A percentile compares a stretch with the other conserved stretches of the same genome.
These are phyloP conservation scores for Heterodera schachtii DNA, from an alignment of 1,140 invertebrate species.

Conservation along the genomic window DNA sequence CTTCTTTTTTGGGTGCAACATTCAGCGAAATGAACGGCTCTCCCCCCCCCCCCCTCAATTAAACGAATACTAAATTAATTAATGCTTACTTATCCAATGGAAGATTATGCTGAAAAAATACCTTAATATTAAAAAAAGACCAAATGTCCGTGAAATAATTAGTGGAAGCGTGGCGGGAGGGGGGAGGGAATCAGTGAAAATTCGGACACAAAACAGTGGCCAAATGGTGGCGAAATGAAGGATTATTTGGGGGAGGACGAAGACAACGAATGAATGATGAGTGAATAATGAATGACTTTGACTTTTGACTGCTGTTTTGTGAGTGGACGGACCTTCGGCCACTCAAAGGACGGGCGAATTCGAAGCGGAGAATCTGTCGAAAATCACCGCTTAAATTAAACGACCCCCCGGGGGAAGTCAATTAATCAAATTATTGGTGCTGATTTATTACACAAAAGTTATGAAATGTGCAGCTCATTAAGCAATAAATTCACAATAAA, in stretches of 20 bases:
- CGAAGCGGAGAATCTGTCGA: not conserved
- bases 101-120: too few relatives aligned
- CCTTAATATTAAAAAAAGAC: too few relatives aligned
- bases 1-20: too few relatives aligned
- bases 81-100: too few relatives aligned
- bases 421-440: constrained; percentile 7
- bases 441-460: constrained; percentile 12
- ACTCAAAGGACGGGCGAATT: not conserved
- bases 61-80: too few relatives aligned
- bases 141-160: too few relatives aligned
- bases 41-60: too few relatives aligned
- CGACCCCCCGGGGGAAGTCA: not conserved
- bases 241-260: constrained; percentile 5
- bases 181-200: not conserved
- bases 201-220: not conserved
- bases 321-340: too few relatives aligned
- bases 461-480: not conserved
- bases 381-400: too few relatives aligned
- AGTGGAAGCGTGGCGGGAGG: not conserved
- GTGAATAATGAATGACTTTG: too few relatives aligned
- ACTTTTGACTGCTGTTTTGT: too few relatives aligned
- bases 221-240: constrained; percentile 13
- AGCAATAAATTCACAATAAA: not conserved
- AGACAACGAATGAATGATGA: constrained; percentile 1
- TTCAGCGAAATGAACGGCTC: too few relatives aligned